These are phyloP conservation scores for Melipona bicolor DNA, from an alignment of 2,888 invertebrate species.

Conservation along the genomic window DNA sequence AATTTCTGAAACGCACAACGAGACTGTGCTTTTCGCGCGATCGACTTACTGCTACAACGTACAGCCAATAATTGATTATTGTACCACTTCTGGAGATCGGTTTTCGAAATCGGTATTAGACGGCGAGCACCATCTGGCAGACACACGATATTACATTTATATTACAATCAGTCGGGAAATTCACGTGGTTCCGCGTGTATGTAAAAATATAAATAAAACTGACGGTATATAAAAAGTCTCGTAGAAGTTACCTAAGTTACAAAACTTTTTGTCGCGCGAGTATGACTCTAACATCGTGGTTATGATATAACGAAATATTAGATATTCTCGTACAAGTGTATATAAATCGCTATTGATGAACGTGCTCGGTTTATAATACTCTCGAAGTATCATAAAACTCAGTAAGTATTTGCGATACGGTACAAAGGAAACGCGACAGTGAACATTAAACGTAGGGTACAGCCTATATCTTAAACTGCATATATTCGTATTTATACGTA, in stretches of 20 bases:
- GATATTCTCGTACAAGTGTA: constrained; percentile 1
- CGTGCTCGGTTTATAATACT: constrained; percentile 26
- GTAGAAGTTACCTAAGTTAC: constrained; percentile 1
- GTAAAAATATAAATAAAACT: constrained; percentile 42
- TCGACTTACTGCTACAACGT: constrained; percentile 33
- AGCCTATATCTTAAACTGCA: constrained; percentile 31
- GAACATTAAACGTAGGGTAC: constrained; percentile 12
- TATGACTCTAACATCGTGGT: constrained; percentile 12
- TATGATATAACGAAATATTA: constrained; percentile 16
- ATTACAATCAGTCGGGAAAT: constrained; percentile 44
- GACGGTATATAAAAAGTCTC: constrained; percentile 22
- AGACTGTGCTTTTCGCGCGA: constrained; percentile 18
- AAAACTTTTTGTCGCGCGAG: constrained; percentile 2
- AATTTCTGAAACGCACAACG: constrained; percentile 28
- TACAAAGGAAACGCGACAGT: constrained; percentile 22
- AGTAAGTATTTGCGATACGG: constrained; percentile 14
- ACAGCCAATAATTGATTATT: constrained; percentile 44
- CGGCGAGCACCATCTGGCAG: constrained; percentile 27
- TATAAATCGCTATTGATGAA: constrained; percentile 5
- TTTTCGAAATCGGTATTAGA: constrained; percentile 24
- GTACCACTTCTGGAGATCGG: constrained; percentile 29
- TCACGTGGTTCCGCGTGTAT: constrained; percentile 15
- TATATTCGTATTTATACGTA: constrained; percentile 44
- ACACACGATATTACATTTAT: constrained; percentile 45
- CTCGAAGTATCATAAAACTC: constrained; percentile 22